phyloP scores from a whole-genome alignment of 2,113 vertebrate genomes.

The Podilymbus podiceps region DNA sequence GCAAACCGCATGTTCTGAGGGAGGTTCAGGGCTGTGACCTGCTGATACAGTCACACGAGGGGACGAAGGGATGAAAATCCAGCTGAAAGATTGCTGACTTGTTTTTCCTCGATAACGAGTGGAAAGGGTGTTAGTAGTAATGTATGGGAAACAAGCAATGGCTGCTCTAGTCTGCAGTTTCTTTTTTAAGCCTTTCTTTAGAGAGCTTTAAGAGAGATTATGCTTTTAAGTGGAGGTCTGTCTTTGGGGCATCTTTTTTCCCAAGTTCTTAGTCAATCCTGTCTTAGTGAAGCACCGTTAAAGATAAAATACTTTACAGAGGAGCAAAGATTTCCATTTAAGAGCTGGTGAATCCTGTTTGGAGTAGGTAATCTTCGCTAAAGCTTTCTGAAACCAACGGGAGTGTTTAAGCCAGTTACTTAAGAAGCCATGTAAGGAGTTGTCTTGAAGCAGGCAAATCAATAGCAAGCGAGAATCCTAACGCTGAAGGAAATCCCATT shows the following conservation, averaged over 20 bases:
- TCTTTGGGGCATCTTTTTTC: neutral
- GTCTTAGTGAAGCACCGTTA: neutral
- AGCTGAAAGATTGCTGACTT: neutral
- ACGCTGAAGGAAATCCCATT: neutral
- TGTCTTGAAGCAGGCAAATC: neutral
- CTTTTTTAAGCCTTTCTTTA: neutral
- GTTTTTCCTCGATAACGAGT: neutral
- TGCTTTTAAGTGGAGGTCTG: neutral
- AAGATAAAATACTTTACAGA: neutral
- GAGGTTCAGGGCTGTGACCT: neutral
- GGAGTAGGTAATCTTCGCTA: neutral
- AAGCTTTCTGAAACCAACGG: neutral
- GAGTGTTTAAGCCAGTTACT: neutral
- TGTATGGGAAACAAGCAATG: neutral
- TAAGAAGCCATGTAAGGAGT: neutral
- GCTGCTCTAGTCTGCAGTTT: neutral
- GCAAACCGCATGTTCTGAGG: neutral
- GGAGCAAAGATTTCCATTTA: neutral
- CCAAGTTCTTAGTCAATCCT: neutral
- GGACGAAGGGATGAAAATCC: neutral
- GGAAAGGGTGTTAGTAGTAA: too few species aligned
- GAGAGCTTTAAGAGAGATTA: neutral
- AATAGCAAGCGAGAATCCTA: neutral
- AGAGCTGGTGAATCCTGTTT: neutral
- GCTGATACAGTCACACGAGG: fast-evolving